These are phyloP conservation scores for Himalopsyche anomala DNA, from an alignment of 2,888 invertebrate species.

Conservation along the genomic window DNA sequence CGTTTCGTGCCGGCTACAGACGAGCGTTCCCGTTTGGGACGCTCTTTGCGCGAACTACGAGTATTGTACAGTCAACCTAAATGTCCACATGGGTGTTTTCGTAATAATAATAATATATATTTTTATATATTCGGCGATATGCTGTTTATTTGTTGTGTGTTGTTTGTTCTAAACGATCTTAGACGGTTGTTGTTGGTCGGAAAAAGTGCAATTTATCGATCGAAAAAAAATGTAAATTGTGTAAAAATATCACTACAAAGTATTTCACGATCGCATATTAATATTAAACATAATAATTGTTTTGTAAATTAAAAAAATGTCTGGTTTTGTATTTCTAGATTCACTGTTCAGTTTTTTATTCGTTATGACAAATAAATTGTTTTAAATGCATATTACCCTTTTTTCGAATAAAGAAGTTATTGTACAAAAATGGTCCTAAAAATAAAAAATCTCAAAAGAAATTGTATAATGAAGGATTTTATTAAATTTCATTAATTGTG, in stretches of 20 bases:
- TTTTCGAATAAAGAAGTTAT: too few relatives aligned
- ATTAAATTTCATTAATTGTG: too few relatives aligned
- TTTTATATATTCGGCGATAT: slow-evolving; percentile 52
- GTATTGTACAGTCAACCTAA: slow-evolving; percentile 61
- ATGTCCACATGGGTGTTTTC: slow-evolving; percentile 58
- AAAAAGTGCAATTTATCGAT: slow-evolving; percentile 61
- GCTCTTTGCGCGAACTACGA: not conserved
- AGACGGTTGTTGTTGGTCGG: slow-evolving; percentile 54
- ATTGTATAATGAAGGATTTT: too few relatives aligned
- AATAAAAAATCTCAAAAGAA: too few relatives aligned
- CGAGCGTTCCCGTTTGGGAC: slow-evolving; percentile 40
- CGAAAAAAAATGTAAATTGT: slow-evolving; percentile 60
- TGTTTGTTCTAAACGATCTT: slow-evolving; percentile 55
- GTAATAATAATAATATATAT: slow-evolving; percentile 52
- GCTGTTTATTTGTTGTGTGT: slow-evolving; percentile 46
- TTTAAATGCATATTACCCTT: too few relatives aligned
- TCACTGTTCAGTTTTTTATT: slow-evolving; percentile 19
- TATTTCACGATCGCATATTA: slow-evolving; percentile 31
- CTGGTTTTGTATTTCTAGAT: not conserved
- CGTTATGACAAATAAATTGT: not conserved
- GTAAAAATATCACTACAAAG: slow-evolving; percentile 49
- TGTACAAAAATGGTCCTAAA: too few relatives aligned
- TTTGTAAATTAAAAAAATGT: slow-evolving; percentile 5
- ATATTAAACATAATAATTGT: not conserved
- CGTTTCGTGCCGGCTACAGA: slow-evolving; percentile 56